phyloP scores from a whole-genome alignment of 1,140 invertebrate genomes.

The Leptopilina clavipes region DNA sequence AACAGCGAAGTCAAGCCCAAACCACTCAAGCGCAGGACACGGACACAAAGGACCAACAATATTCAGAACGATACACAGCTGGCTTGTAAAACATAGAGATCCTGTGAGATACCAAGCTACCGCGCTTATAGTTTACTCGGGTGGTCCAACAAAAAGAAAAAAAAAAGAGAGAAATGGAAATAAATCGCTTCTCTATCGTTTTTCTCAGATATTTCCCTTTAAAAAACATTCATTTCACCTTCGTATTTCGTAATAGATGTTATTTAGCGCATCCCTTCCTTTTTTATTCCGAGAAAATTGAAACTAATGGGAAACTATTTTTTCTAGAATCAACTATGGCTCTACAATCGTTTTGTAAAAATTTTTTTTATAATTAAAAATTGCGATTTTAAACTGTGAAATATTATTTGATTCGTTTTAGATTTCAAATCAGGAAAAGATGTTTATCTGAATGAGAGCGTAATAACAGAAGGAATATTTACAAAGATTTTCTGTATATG shows the following conservation, averaged over 20 bases:
- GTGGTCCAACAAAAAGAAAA: constrained; percentile 43
- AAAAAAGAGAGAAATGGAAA: constrained; percentile 39
- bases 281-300: neutral
- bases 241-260: constrained; percentile 27
- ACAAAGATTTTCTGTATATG: neutral
- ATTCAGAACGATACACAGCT: constrained; percentile 69
- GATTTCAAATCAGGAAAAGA: too few relatives aligned
- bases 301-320: neutral
- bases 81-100: constrained; percentile 74
- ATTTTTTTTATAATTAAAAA: too few relatives aligned
- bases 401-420: too few relatives aligned
- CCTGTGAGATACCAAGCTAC: constrained; percentile 67
- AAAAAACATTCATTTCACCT: constrained; percentile 36
- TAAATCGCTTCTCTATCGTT: constrained; percentile 57
- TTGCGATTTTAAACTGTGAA: neutral
- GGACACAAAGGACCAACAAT: constrained; percentile 69
- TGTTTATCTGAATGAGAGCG: too few relatives aligned
- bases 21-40: constrained; percentile 54
- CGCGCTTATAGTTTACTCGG: constrained; percentile 53
- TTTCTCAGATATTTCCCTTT: constrained; percentile 50
- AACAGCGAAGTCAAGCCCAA: constrained; percentile 66
- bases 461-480: constrained; percentile 3
- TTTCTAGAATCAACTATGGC: neutral
- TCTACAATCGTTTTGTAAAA: too few relatives aligned
- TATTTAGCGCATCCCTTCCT: neutral